Evolutionary conservation across 2,113 vertebrate genomes (phyloP), one percentile per base, ranked within the genome.

Genomic region (Platichthys flesus): DNA sequence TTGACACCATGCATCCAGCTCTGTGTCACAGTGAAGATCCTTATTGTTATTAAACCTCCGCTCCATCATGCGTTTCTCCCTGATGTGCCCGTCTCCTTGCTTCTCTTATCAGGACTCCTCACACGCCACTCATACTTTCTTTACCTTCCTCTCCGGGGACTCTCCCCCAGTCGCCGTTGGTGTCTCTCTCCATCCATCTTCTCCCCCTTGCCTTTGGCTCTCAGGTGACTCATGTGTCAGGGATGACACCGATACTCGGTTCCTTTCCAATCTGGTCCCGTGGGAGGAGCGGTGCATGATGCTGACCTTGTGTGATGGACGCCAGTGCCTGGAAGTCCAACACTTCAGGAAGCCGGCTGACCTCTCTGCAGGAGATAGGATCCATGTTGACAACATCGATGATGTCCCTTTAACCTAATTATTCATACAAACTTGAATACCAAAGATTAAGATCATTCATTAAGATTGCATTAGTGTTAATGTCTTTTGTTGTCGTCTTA

Each of bases 241-340:
- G 62, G 49, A 40, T 85, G 84, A 90, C 83, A 87, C 57, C 72
- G 65, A 81, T 82, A 65, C 82, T 83, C 71, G 79, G 68, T 80
- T 64, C 61, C 71, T 83, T 66, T 70, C 73, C 63, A 18, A 54
- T 54, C 51, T 54, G 20, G 70, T 87, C 74, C 60, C 16, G 49
- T 71, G 73, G 78, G 73, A 80, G 51, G 62, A 74, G 28, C 4
- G 28, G 49, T 56, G 57, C 14, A 37, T 67, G 63, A 75, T 14
- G 42, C 54, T 85, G 74, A 81, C 42, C 60, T 28, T 1, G 52
- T 57, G 54, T 76, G 83, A 85, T 2, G 10, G 77, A 72, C n/a
- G 15, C 55, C 4, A 12, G 54, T n/a, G 54, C 58, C 64, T 59
- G 52, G 35, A 51, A 47, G 61, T 55, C 20, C 24, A 70, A 18